A percentile compares a stretch with the other conserved stretches of the same genome.
These are phyloP conservation scores for Phyllostomus discolor DNA, from an alignment of 2,113 vertebrate genomes.

Conservation along the genomic window DNA sequence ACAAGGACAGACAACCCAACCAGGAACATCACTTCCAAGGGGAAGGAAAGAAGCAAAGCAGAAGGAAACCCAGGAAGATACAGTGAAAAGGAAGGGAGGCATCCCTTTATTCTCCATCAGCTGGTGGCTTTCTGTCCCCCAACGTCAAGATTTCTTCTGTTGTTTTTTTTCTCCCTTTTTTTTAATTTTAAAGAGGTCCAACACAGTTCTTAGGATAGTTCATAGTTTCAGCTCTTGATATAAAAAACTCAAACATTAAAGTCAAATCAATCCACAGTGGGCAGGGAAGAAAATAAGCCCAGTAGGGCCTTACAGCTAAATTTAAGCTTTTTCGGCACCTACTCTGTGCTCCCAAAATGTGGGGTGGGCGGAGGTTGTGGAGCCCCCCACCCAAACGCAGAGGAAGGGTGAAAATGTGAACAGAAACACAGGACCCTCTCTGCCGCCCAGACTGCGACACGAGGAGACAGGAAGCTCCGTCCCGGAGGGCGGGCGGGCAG, in stretches of 20 bases:
- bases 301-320: not conserved
- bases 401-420: not conserved
- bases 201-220: not conserved
- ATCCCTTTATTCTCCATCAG: not conserved
- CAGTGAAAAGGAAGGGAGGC: not conserved
- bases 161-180: not conserved
- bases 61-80: slow-evolving; percentile 3
- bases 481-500: not conserved
- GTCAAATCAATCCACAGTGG: slow-evolving; percentile 19
- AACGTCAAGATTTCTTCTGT: not conserved
- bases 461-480: not conserved
- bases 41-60: not conserved
- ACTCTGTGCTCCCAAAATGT: not conserved
- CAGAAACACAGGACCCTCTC: not conserved
- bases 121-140: slow-evolving; percentile 4
- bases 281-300: not conserved
- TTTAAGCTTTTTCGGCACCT: not conserved
- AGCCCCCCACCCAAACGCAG: not conserved
- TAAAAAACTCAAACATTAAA: not conserved
- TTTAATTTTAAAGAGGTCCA: not conserved
- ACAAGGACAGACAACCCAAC: slow-evolving; percentile 27
- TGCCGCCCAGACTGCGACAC: not conserved
- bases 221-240: slow-evolving; percentile 10
- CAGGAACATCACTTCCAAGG: not conserved
- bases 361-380: not conserved